Base-by-base conservation (phyloP, 2,888 invertebrate species). In the Caenorhabditis sulstoni region DNA sequence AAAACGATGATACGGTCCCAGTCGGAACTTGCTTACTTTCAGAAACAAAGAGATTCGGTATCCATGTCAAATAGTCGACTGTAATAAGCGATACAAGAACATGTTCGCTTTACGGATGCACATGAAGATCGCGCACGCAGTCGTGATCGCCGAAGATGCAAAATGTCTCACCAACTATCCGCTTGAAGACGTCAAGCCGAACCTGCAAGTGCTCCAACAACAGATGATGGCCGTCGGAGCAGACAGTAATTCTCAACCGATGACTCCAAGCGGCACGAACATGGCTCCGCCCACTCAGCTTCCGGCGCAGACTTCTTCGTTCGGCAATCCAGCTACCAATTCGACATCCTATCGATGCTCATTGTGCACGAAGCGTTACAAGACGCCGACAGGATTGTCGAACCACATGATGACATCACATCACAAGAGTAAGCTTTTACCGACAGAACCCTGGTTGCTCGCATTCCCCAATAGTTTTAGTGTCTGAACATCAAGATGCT, bases 321-420 rank as follows among this genome's bases (percentile, higher is more conserved):
- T 64, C 9, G 62, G 62, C n/a, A 71, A 49, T 50, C 62, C 71
- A 3, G 71, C 71, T 1, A 49, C 71, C 7, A 64, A 39, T n/a
- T 4, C 29, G 14, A 64, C 62, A 3, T 68, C 79, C 5, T 70
- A 74, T 65, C 82, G 83, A 47, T 84, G 84, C 49, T 39, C 58
- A 3, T 76, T 70, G 39, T 84, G 84, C 53, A 71, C 81, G 7
- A 84, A 84, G 41, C 49, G 83, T 8, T 84, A 84, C 55, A 84
- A 84, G 47, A 82, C 84, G 16, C 23, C 62, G 2, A 59, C 70
- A 16, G 84, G 84, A 16, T 29, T 84, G n/a, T 73, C 79, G 12
- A 81, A 82, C 55, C 84, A 84, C 52, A 62, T 83, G 65, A 53
- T 75, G 61, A 45, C 74, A 16, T 59, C 82, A 0, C 84, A 84